Base-by-base conservation (phyloP, 1,140 invertebrate genomes). In the Zaprionus gabonicus region DNA sequence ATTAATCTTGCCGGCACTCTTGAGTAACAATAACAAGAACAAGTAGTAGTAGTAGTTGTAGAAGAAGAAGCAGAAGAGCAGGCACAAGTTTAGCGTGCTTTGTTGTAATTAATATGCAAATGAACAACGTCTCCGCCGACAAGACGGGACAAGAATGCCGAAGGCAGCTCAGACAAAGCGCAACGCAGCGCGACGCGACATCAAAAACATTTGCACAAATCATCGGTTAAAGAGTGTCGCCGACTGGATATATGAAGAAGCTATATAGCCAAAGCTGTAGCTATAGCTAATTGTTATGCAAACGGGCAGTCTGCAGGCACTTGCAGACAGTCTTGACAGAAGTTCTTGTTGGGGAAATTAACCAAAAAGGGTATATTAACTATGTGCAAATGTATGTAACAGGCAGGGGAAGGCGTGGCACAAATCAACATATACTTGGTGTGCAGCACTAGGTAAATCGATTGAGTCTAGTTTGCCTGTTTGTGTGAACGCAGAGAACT, bases 41-140 rank as follows among this genome's bases (percentile, higher is more conserved):
- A 28, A 62, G n/a, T 20, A 46, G n/a, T 41, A 6, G n/a, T 46
- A 46, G 41, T 46, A 10, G n/a, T n/a, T n/a, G 13, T 4, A 38
- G 36, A 4, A 15, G n/a, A n/a, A 44, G 41, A 41, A 2, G 28
- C 56, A 44, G 28, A 58, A 63, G 15, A 28, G 53, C 20, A 44
- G 56, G 12, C 12, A 28, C 17, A 36, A 53, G 49, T 46, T 56
- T 44, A 56, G 57, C 73, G 68, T 76, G 73, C 73, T 85, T 82
- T 76, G 68, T 76, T 86, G 76, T 85, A 86, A 86, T 86, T 85
- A 85, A 79, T 86, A 85, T 85, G 82, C 80, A 82, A 85, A 85
- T 86, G 79, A 71, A 56, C 51, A 76, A 79, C n/a, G 68, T 58
- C 64, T 55, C 28, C 28, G 38, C 15, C 15, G 15, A 44, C 15